Conservation (phyloP, 2,797 vertebrate genomes). For the Pelochelys cantorii region DNA sequence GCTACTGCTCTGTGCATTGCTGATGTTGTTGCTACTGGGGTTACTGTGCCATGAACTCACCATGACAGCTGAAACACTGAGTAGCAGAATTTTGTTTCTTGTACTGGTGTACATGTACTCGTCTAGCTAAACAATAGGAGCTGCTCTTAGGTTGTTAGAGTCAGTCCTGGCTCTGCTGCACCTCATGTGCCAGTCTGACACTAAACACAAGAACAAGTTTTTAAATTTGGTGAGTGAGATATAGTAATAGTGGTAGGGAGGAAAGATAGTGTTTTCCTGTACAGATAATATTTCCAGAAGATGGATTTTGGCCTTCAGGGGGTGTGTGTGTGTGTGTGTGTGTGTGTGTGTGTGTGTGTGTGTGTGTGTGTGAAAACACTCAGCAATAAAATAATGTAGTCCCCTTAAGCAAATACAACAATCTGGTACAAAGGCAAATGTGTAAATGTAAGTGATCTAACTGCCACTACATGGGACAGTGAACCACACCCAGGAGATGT, state of each 20-base stretch:
- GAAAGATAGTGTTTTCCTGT: neutral
- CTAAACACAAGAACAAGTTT: neutral
- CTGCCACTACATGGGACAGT: no score
- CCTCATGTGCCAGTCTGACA: neutral
- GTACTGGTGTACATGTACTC: neutral
- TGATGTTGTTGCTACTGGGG: neutral
- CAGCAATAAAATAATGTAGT: neutral
- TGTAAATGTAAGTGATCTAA: neutral
- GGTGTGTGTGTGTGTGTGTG: neutral
- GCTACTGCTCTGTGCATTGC: neutral
- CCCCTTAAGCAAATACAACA: neutral
- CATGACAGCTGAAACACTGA: neutral
- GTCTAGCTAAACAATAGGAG: accelerated
- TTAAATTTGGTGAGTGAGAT: neutral
- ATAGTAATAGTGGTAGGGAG: no score
- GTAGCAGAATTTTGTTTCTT: neutral
- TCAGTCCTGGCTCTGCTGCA: neutral
- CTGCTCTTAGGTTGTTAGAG: neutral
- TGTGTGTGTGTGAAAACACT: neutral
- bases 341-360: no score
- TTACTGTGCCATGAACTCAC: neutral
- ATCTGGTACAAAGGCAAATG: neutral
- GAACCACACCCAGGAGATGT: no score
- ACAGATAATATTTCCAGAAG: neutral
- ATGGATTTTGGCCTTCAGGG: neutral